Evolutionary conservation across 2,113 vertebrate species (phyloP), one percentile per base, ranked within the genome.

Genomic region (Eudyptes chrysolophus): DNA sequence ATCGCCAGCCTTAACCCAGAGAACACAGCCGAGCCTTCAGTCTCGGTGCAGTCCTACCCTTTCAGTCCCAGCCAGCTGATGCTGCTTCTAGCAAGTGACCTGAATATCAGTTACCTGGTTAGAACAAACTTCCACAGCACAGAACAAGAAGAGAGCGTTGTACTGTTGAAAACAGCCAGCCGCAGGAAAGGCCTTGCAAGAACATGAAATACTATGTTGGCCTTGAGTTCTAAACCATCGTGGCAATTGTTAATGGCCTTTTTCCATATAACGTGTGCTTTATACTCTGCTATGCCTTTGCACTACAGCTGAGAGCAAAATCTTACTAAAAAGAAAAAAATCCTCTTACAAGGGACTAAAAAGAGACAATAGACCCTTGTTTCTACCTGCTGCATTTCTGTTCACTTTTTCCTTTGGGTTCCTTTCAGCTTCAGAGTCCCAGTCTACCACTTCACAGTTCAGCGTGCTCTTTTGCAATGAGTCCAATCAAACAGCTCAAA

Each of bases 231-330:
- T 57, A 3, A 78, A 22, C 38, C 22, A 13, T 1, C 2, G 2
- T 2, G 44, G 14, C 40, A 27, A 7, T 5, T 7, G 3, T 6
- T 32, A 14, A 11, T 2, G 21, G 36, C 22, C 21, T 12, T 24
- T 51, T 34, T 10, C 57, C 52, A 55, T 1, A 7, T 0, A 85
- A 36, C 4, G 6, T 0, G 0, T 40, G 52, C 18, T 5, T 22
- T 17, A 0, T 0, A 2, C 15, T 65, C 10, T 1, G 1, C 58
- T 29, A 0, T 17, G n/a, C 62, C 72, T 24, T 8, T 16, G 58
- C 49, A 24, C 24, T 66, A 21, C 65, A 78, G 70, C 64, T 77
- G 40, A 2, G 7, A 85, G 10, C 30, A 79, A 83, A 92, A 49
- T 13, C 75, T 65, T 48, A 29, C 42, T 29, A 11, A 49, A 68